Conservation (phyloP, 2,888 invertebrate species). For the Sipunculus nudus region DNA sequence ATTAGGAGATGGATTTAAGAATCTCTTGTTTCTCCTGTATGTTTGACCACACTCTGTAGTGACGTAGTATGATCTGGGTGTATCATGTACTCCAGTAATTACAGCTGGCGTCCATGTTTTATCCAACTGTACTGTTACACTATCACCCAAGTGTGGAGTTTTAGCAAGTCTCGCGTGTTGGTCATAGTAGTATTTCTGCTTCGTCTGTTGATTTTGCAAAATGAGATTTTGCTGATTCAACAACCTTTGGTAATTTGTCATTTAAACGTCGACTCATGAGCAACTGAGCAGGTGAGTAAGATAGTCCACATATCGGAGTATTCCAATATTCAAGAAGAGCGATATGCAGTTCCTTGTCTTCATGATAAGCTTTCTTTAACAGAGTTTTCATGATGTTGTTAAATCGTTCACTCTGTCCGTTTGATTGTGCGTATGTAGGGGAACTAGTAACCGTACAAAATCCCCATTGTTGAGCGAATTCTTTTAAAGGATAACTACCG, state of each 20-base stretch:
- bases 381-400: slow-evolving; percentile 30
- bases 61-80: slow-evolving; percentile 5
- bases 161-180: slow-evolving; percentile 1
- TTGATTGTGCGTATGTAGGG: slow-evolving; percentile 26
- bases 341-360: slow-evolving; percentile 27
- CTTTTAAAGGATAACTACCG: slow-evolving; percentile 11
- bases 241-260: slow-evolving; percentile 15
- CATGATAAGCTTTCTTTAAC: slow-evolving; percentile 25
- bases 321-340: slow-evolving; percentile 34
- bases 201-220: not conserved
- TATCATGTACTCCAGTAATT: not conserved
- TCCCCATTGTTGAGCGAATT: slow-evolving; percentile 26
- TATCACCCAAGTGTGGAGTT: slow-evolving; percentile 5
- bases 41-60: too few species aligned
- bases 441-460: slow-evolving; percentile 17
- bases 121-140: slow-evolving; percentile 11
- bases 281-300: slow-evolving; percentile 33
- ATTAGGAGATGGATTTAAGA: too few species aligned
- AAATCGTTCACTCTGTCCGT: slow-evolving; percentile 29
- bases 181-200: slow-evolving; percentile 8
- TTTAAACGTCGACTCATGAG: slow-evolving; percentile 33
- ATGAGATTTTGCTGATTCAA: not conserved
- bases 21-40: too few species aligned
- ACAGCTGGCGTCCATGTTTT: slow-evolving; percentile 14
- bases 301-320: slow-evolving; percentile 31